A percentile compares a stretch with the other conserved stretches of the same genome.
Evolutionary conservation across 2,797 vertebrate genomes (phyloP).

Genomic region (Chrosomus eos): DNA sequence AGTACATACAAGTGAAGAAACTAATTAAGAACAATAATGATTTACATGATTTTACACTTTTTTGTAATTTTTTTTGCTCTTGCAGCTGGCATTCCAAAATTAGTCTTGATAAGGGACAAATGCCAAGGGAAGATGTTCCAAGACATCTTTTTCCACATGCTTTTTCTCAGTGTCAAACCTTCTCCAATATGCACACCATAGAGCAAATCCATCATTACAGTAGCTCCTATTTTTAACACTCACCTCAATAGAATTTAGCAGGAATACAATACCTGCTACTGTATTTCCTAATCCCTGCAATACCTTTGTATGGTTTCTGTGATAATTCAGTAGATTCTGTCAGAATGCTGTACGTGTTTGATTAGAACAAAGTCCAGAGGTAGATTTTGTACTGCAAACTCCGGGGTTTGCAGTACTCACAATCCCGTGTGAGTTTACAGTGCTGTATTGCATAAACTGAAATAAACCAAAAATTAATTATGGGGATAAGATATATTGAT

Average conservation of each 20-base stretch:
- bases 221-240: slow-evolving; percentile 25
- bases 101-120: not conserved
- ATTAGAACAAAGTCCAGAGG: not conserved
- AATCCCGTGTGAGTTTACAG: not conserved
- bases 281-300: not conserved
- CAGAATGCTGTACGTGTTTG: not conserved
- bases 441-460: not conserved
- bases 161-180: not conserved
- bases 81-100: not conserved
- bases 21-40: not conserved
- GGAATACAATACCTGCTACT: not conserved
- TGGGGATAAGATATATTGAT: too few species aligned
- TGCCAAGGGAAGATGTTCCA: not conserved
- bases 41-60: not conserved
- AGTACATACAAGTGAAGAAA: not conserved
- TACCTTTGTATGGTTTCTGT: not conserved
- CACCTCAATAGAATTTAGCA: slow-evolving; percentile 14
- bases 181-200: not conserved
- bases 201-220: not conserved
- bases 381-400: too few species aligned
- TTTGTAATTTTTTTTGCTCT: not conserved
- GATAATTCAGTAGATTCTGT: not conserved
- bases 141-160: not conserved
- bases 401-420: not conserved
- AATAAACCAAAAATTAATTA: not conserved